Conservation (phyloP, 2,797 vertebrate species). For the Xenops minutus region DNA sequence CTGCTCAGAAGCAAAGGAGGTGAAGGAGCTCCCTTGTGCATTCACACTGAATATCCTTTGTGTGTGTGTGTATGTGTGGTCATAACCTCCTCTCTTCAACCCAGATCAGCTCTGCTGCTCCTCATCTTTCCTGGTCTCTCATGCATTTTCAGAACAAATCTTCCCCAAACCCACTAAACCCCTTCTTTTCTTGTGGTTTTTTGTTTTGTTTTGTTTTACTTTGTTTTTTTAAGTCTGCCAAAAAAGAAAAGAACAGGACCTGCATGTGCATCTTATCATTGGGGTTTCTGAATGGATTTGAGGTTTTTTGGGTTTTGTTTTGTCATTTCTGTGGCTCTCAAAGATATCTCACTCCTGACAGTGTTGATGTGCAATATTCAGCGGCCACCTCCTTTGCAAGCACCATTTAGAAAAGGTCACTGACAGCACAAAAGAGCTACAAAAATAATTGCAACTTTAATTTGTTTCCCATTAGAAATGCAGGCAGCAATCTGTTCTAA, state of each 20-base stretch:
- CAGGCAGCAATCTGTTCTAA: neutral
- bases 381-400: neutral
- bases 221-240: neutral
- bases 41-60: neutral
- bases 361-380: neutral
- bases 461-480: constrained; percentile 23
- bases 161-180: neutral
- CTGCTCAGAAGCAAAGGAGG: neutral
- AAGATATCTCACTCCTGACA: neutral
- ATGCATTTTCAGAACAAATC: neutral
- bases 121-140: neutral
- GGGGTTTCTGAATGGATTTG: neutral
- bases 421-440: neutral
- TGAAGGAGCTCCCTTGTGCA: fast-evolving
- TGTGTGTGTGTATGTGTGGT: too few species aligned
- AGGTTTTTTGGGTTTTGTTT: fast-evolving
- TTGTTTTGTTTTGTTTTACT: neutral
- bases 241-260: neutral
- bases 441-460: constrained; percentile 23
- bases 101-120: neutral
- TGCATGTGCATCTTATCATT: neutral
- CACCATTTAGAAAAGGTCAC: neutral
- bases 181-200: neutral
- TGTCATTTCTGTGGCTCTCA: neutral
- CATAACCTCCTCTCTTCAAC: neutral